Evolutionary conservation across 2,888 invertebrate genomes (phyloP).

Genomic region (Zaprionus lineosus): DNA sequence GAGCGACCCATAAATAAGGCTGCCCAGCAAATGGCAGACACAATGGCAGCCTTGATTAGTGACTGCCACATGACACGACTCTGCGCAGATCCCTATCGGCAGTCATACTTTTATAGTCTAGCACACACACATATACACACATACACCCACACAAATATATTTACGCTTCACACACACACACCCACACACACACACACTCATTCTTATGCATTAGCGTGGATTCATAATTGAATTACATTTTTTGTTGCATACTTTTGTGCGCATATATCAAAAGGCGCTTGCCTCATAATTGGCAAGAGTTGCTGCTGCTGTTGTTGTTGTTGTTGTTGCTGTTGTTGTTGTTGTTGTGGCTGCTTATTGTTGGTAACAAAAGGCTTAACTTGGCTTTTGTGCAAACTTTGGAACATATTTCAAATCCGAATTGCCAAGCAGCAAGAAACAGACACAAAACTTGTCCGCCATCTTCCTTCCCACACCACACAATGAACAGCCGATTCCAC

Average conservation of each 20-base stretch:
- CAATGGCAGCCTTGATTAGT: slow-evolving; percentile 52
- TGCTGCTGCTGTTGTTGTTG: slow-evolving; percentile 1
- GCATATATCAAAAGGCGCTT: slow-evolving; percentile 1
- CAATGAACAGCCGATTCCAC: too few relatives aligned
- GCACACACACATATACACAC: neutral
- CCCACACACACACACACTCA: neutral
- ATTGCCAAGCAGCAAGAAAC: slow-evolving; percentile 16
- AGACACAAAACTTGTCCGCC: slow-evolving; percentile 4
- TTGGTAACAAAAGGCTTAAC: slow-evolving; percentile 65
- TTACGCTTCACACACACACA: neutral
- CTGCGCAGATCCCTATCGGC: slow-evolving; percentile 20
- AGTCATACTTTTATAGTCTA: neutral
- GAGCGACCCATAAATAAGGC: slow-evolving; percentile 56
- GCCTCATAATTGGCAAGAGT: slow-evolving; percentile 50
- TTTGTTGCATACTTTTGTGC: slow-evolving; percentile 52
- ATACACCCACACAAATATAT: neutral
- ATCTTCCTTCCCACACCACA: slow-evolving; percentile 1
- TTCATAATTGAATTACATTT: slow-evolving; percentile 62
- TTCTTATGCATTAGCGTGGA: slow-evolving; percentile 20
- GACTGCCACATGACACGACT: neutral
- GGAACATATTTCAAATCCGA: slow-evolving; percentile 37
- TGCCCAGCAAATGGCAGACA: slow-evolving; percentile 17
- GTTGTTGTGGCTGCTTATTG: slow-evolving; percentile 24
- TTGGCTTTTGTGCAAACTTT: slow-evolving; percentile 47
- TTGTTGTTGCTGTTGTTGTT: slow-evolving; percentile 9